phyloP scores from a whole-genome alignment of 2,888 invertebrate species.

The Biston stratarius region DNA sequence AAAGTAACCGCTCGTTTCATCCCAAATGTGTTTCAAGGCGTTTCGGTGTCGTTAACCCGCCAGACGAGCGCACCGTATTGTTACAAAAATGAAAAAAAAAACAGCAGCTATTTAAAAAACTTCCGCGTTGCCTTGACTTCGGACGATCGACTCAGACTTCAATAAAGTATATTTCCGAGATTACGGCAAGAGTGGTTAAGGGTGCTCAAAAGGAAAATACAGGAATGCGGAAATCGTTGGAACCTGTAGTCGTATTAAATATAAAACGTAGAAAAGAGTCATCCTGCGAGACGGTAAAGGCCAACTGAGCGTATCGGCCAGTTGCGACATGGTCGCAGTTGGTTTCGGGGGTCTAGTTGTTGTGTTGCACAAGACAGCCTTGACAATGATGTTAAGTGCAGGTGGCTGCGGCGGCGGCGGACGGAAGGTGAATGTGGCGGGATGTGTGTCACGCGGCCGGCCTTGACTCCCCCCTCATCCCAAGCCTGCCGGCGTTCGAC shows the following conservation, averaged over 20 bases:
- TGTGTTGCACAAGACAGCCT: slow-evolving; percentile 80
- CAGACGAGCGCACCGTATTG: slow-evolving; percentile 48
- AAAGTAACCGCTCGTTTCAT: slow-evolving; percentile 28
- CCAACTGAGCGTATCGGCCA: slow-evolving; percentile 54
- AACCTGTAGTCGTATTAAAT: slow-evolving; percentile 10
- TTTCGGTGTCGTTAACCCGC: slow-evolving; percentile 59
- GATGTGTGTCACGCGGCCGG: slow-evolving; percentile 78
- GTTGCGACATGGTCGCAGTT: slow-evolving; percentile 69
- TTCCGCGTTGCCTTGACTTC: slow-evolving; percentile 35
- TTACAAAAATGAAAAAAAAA: slow-evolving; percentile 43
- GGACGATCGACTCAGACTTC: slow-evolving; percentile 19
- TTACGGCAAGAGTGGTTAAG: slow-evolving; percentile 20
- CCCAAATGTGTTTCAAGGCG: slow-evolving; percentile 53
- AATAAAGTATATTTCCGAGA: slow-evolving; percentile 16
- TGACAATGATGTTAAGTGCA: slow-evolving; percentile 77
- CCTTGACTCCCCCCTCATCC: slow-evolving; percentile 80
- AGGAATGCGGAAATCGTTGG: slow-evolving; percentile 47
- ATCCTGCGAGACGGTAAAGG: slow-evolving; percentile 57
- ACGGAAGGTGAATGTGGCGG: slow-evolving; percentile 83
- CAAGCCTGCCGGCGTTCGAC: slow-evolving; percentile 55
- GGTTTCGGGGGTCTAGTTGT: slow-evolving; percentile 62
- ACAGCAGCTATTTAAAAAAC: slow-evolving; percentile 38
- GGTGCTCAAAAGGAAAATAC: slow-evolving; percentile 28
- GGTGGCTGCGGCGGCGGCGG: slow-evolving; percentile 67
- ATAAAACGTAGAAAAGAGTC: slow-evolving; percentile 47